phyloP scores from a whole-genome alignment of 2,888 invertebrate genomes.

The Pristionchus japonicus region DNA sequence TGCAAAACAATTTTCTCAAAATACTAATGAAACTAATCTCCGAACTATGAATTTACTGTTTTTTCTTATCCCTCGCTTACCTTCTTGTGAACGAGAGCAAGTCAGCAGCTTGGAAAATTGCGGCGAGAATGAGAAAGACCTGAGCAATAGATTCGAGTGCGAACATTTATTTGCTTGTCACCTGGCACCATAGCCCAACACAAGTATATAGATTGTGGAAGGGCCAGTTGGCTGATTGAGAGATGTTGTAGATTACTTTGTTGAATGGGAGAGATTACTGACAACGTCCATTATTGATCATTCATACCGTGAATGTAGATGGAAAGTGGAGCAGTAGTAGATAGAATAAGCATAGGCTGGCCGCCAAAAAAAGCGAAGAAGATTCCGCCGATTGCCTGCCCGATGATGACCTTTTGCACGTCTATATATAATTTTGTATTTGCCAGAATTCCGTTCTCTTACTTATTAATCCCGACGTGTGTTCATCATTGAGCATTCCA shows the following conservation, averaged over 20 bases:
- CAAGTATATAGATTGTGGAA: constrained; percentile 66
- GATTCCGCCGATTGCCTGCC: constrained; percentile 70
- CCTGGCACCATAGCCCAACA: constrained; percentile 62
- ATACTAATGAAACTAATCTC: neutral
- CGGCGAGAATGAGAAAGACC: constrained; percentile 57
- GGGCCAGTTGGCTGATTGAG: constrained; percentile 55
- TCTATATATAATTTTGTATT: constrained; percentile 52
- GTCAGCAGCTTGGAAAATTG: constrained; percentile 62
- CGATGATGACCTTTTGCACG: constrained; percentile 69
- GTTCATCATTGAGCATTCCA: constrained; percentile 80
- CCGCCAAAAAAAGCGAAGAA: constrained; percentile 68
- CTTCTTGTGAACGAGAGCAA: constrained; percentile 66
- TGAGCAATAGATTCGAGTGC: neutral
- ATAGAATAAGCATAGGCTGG: constrained; percentile 67
- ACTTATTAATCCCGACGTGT: constrained; percentile 80
- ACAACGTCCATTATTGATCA: too few relatives aligned
- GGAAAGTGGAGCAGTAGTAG: constrained; percentile 68
- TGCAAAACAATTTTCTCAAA: neutral
- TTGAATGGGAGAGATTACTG: too few relatives aligned
- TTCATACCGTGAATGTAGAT: constrained; percentile 67
- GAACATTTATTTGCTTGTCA: neutral
- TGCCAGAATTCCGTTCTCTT: constrained; percentile 50
- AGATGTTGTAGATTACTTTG: constrained; percentile 65
- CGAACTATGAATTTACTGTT: too few relatives aligned
- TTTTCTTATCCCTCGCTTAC: too few relatives aligned